A percentile compares a stretch with the other conserved stretches of the same genome.
Evolutionary conservation across 2,113 vertebrate species (phyloP).

Genomic region (Lasiurus borealis): DNA sequence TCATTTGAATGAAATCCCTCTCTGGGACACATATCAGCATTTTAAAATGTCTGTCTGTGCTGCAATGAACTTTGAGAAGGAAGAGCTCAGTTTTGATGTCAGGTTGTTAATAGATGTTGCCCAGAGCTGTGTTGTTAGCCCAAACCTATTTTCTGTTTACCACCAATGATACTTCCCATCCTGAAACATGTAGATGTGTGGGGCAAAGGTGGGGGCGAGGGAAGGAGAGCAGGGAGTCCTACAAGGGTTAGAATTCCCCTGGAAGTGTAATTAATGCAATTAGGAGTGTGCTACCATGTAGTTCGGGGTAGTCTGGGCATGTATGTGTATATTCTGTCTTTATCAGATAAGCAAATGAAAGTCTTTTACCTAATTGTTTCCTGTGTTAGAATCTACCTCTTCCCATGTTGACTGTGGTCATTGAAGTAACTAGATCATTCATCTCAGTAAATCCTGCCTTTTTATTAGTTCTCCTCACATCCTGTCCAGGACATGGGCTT

Average conservation of each 20-base stretch:
- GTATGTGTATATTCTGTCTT: neutral
- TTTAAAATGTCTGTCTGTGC: neutral
- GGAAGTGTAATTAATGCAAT: constrained; percentile 54
- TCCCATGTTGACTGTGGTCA: neutral
- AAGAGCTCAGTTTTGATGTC: neutral
- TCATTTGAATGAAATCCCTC: neutral
- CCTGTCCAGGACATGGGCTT: neutral
- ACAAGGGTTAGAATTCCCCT: neutral
- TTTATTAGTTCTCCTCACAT: neutral
- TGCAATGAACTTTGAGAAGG: neutral
- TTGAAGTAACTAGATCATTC: neutral
- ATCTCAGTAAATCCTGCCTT: neutral
- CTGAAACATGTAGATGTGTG: neutral
- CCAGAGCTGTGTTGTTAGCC: neutral
- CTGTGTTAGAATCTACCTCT: neutral
- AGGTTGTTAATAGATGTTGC: neutral
- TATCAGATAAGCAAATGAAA: constrained; percentile 62
- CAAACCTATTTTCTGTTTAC: neutral
- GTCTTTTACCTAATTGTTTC: constrained; percentile 33
- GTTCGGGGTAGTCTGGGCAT: neutral
- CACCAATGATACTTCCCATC: neutral
- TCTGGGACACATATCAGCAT: neutral
- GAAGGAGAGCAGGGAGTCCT: neutral
- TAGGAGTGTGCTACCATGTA: neutral
- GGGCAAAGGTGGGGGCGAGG: neutral